Conservation (phyloP, 2,113 vertebrate species). For the Callospermophilus lateralis region DNA sequence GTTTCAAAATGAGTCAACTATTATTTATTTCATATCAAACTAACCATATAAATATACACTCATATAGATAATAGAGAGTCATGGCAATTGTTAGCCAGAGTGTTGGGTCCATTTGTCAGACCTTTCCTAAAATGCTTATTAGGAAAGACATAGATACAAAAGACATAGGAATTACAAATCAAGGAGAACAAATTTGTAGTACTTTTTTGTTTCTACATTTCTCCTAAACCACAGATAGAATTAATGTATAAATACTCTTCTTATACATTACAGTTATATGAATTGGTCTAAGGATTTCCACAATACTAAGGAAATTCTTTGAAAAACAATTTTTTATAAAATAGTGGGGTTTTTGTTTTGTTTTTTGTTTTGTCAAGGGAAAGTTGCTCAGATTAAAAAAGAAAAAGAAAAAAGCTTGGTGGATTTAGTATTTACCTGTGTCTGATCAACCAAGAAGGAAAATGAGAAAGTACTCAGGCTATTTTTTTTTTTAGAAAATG, state of each 20-base stretch:
- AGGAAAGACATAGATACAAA: background rate
- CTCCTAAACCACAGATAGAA: constrained; percentile 26
- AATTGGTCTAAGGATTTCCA: constrained; percentile 4
- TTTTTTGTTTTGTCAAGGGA: background rate
- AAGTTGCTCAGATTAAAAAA: background rate
- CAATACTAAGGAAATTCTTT: background rate
- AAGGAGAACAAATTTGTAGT: background rate
- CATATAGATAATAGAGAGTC: background rate
- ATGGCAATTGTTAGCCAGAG: background rate
- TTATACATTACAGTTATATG: background rate
- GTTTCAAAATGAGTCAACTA: background rate
- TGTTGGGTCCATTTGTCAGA: background rate
- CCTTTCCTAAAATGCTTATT: constrained; percentile 42
- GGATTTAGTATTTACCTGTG: background rate
- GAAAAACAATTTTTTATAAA: background rate
- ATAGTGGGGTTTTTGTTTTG: background rate
- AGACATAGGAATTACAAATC: constrained; percentile 9
- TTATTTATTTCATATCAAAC: constrained; percentile 22
- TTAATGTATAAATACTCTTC: background rate
- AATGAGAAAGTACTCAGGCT: background rate
- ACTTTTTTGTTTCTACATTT: background rate
- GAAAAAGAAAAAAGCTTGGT: background rate
- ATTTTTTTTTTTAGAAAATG: background rate
- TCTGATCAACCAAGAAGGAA: background rate
- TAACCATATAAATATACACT: background rate